Evolutionary conservation across 1,140 invertebrate genomes (phyloP), one percentile per base, ranked within the genome.

Genomic region (Dendroctonus ponderosae): DNA sequence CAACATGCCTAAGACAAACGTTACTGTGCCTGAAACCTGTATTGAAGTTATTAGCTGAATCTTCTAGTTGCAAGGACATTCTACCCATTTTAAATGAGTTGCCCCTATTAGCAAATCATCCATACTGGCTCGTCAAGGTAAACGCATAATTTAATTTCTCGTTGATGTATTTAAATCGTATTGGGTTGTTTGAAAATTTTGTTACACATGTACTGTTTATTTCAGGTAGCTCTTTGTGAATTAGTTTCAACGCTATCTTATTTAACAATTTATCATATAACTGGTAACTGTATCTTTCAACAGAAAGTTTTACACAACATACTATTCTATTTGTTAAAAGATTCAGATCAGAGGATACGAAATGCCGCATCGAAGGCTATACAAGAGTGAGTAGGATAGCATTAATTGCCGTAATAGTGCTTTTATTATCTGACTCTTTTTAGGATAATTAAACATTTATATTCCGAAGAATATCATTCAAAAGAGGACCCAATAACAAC

Each of bases 121-220:
- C 87, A 0, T 96, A 96, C 79, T 96, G 93, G 89, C 81, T 96
- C 9, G 88, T 94, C 26, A 93, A 92, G 82, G 88, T 93, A 73
- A 70, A 59, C 15, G 26, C 3, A 26, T 26, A 1, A 26, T 26
- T 26, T 26, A 26, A 26, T 26, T 26, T 26, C 1, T 26, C 26
- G 3, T 26, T 26, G 26, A 26, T 26, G 26, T 26, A 26, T 46
- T 46, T 46, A 46, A 46, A 9, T 12, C 43, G 8, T 9, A 12
- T 46, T 46, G 26, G 9, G 40, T 40, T 12, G n/a, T 46, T 46
- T 8, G n/a, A 46, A 46, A 44, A 53, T 12, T 60, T 39, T 37
- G 15, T 64, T 39, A 62, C 26, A 44, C 40, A 38, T 67, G 1
- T 46, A 41, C 62, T 57, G 42, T 42, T 56, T 44, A 59, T 77